Percentiles rank a stretch among this genome's conserved stretches.
phyloP scores from a whole-genome alignment of 2,797 vertebrate genomes.

The Acanthiza pusilla region DNA sequence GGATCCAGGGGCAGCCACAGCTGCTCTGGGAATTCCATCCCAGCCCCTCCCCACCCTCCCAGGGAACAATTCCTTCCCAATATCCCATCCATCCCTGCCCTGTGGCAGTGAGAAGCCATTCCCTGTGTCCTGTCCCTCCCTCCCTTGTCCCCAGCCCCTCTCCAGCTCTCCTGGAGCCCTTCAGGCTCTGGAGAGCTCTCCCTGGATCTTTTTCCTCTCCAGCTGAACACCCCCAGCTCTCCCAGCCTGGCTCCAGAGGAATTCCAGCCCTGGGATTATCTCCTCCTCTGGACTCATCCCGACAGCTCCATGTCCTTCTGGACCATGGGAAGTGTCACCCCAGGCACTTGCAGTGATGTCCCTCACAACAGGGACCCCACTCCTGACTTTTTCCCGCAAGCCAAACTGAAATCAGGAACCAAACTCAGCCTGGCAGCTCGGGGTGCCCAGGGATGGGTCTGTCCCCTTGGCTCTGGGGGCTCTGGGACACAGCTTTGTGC shows the following conservation, averaged over 20 bases:
- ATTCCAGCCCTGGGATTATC: not conserved
- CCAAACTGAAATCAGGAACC: not conserved
- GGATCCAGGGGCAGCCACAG: not conserved
- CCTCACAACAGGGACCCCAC: not conserved
- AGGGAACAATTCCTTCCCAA: not conserved
- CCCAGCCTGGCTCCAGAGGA: not conserved
- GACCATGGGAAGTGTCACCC: not conserved
- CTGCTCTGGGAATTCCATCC: not conserved
- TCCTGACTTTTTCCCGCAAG: not conserved
- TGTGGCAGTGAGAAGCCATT: not conserved
- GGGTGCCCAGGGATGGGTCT: not conserved
- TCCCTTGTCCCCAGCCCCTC: not conserved
- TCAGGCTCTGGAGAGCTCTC: not conserved
- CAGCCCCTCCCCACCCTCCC: not conserved
- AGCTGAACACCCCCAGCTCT: not conserved
- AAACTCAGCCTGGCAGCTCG: not conserved
- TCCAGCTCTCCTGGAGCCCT: not conserved
- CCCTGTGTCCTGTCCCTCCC: not conserved
- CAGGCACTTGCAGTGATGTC: too few species aligned
- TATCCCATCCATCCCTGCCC: not conserved
- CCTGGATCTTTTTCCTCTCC: not conserved
- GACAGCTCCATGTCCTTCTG: not conserved
- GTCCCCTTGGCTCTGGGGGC: rapidly evolving
- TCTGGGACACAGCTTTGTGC: too few species aligned
- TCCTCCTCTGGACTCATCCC: not conserved